These are phyloP conservation scores for Uloborus plumipes DNA, from an alignment of 2,888 invertebrate genomes.

Conservation along the genomic window DNA sequence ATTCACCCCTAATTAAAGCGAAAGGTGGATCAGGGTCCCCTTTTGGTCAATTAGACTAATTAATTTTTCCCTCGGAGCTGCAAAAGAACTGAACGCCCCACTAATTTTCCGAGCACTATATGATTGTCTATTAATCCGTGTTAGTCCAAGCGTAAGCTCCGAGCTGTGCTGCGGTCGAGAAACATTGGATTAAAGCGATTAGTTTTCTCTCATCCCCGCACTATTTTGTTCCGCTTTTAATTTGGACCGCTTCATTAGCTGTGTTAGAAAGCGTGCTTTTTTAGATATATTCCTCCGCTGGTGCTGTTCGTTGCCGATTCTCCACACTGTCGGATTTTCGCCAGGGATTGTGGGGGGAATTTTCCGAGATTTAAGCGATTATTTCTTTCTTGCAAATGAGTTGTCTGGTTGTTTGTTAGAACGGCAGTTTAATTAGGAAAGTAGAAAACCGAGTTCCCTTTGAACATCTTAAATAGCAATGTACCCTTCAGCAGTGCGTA, in stretches of 20 bases:
- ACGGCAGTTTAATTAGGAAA: no score
- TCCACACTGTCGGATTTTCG: no score
- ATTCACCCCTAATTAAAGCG: conserved; percentile 35
- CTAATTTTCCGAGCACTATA: conserved; percentile 9
- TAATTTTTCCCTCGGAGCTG: conserved; percentile 27
- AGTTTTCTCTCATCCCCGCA: conserved; percentile 3
- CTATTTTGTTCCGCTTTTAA: conserved; percentile 35
- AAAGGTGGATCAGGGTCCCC: conserved; percentile 10
- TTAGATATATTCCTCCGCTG: no score
- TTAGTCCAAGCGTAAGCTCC: conserved; percentile 20
- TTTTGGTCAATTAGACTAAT: conserved; percentile 58
- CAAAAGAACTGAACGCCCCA: not conserved
- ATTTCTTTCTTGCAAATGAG: no score
- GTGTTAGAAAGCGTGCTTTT: not conserved
- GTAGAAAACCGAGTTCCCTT: no score
- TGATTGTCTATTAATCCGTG: conserved; percentile 54
- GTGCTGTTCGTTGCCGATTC: no score
- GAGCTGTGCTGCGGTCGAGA: conserved; percentile 25
- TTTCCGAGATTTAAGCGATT: no score
- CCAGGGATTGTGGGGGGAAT: no score
- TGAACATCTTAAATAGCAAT: no score
- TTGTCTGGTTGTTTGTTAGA: no score
- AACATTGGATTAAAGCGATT: conserved; percentile 46
- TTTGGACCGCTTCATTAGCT: conserved; percentile 51
- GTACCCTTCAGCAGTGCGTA: no score